Evolutionary conservation across 2,888 invertebrate genomes (phyloP).

Genomic region (Chydorus sphaericus): DNA sequence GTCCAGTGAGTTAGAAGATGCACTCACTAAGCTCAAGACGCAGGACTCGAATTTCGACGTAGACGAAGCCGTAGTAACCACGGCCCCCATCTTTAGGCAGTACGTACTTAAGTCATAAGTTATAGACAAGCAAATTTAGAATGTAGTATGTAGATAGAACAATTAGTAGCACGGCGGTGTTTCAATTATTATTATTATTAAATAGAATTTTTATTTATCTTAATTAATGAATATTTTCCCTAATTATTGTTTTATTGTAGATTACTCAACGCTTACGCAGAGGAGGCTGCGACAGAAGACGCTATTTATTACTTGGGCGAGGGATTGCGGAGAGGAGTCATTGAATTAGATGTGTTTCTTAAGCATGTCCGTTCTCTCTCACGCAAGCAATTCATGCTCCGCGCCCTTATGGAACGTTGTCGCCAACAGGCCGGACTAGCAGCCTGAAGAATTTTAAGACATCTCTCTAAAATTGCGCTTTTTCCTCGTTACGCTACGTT

Average conservation of each 20-base stretch:
- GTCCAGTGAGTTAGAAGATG: constrained; percentile 67
- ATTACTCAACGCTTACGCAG: constrained; percentile 83
- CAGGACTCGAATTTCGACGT: constrained; percentile 66
- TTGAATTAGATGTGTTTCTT: constrained; percentile 89
- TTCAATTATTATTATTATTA: too few species aligned
- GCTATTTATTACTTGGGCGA: constrained; percentile 96
- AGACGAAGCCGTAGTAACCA: constrained; percentile 92
- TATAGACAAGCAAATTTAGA: too few species aligned
- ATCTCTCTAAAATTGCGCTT: too few species aligned
- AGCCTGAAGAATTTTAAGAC: too few species aligned
- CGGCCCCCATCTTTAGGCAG: constrained; percentile 91
- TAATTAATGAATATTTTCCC: not conserved
- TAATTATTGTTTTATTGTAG: constrained; percentile 31
- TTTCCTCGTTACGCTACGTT: too few species aligned
- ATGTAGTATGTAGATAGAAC: too few species aligned
- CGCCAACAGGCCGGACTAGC: constrained; percentile 70
- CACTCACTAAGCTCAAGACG: constrained; percentile 56
- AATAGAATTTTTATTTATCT: constrained; percentile 3
- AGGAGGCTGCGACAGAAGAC: constrained; percentile 96
- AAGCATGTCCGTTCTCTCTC: constrained; percentile 92
- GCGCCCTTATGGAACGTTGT: constrained; percentile 93
- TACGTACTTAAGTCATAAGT: constrained; percentile 32
- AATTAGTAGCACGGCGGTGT: too few species aligned
- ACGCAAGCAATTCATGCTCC: constrained; percentile 84
- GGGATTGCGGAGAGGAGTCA: constrained; percentile 75